Evolutionary conservation across 2,797 vertebrate genomes (phyloP).

Genomic region (Notoglanidium macrostoma): DNA sequence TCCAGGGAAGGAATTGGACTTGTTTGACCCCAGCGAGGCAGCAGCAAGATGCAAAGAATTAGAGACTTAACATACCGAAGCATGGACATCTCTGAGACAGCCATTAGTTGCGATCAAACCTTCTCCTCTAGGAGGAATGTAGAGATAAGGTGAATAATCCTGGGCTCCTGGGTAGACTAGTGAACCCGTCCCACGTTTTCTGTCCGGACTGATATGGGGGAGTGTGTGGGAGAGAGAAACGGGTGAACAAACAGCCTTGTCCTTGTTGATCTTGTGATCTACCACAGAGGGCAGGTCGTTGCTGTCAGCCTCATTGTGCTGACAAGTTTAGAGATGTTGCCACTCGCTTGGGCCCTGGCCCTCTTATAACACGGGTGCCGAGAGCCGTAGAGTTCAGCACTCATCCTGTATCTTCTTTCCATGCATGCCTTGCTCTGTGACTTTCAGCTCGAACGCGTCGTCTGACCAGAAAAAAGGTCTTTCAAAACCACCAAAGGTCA

Average conservation of each 20-base stretch:
- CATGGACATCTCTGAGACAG: conserved; percentile 56
- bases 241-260: conserved; percentile 67
- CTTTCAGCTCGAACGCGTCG: conserved; percentile 6
- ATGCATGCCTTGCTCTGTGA: conserved; percentile 43
- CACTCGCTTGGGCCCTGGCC: conserved; percentile 64
- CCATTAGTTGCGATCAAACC: conserved; percentile 63
- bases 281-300: conserved; percentile 76
- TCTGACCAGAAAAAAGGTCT: background rate
- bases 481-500: background rate
- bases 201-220: conserved; percentile 61
- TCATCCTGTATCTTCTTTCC: conserved; percentile 60
- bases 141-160: conserved; percentile 55
- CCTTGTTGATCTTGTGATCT: conserved; percentile 76
- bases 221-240: conserved; percentile 48
- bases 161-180: conserved; percentile 46
- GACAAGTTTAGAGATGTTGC: conserved; percentile 80
- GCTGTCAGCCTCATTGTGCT: conserved; percentile 73
- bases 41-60: conserved; percentile 61
- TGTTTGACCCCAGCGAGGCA: conserved; percentile 59
- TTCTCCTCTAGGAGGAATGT: conserved; percentile 51
- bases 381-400: conserved; percentile 58
- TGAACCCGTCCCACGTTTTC: conserved; percentile 42
- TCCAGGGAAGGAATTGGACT: conserved; percentile 81
- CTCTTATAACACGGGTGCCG: conserved; percentile 53
- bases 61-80: conserved; percentile 56